A percentile compares a stretch with the other conserved stretches of the same genome.
phyloP scores from a whole-genome alignment of 2,888 invertebrate genomes.

The Sphecodes monilicornis region DNA sequence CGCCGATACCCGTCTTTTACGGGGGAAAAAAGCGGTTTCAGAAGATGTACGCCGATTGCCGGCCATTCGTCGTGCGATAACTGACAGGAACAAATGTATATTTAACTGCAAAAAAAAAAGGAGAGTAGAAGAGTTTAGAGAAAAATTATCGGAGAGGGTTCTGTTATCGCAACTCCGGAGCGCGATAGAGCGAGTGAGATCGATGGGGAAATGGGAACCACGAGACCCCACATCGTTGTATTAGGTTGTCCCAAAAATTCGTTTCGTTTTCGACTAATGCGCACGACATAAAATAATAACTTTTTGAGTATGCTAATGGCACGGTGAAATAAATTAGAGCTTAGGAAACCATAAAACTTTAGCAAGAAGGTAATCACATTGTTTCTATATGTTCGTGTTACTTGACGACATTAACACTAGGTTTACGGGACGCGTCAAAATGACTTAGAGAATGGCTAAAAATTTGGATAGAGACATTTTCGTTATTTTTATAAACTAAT shows the following conservation, averaged over 20 bases:
- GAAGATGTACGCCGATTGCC: conserved; percentile 15
- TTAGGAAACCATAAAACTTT: no score
- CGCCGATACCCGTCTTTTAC: conserved; percentile 6
- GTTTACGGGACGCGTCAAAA: no score
- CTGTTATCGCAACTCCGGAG: neutral
- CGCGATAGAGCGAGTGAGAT: neutral
- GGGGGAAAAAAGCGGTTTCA: neutral
- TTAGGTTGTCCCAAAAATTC: neutral
- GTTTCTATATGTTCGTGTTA: no score
- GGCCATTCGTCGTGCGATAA: conserved; percentile 21
- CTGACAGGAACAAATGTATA: conserved; percentile 13
- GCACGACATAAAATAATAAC: neutral
- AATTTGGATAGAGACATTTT: no score
- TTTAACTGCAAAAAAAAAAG: neutral
- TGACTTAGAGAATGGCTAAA: no score
- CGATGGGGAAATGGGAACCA: neutral
- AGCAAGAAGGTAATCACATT: no score
- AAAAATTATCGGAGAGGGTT: conserved; percentile 3
- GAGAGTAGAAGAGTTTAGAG: neutral
- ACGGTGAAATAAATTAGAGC: no score
- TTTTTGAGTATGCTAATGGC: neutral
- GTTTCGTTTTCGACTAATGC: neutral
- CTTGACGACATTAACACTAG: no score
- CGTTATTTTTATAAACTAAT: no score
- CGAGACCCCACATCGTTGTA: neutral